phyloP scores from a whole-genome alignment of 2,888 invertebrate species.

The Eugnorisma glareosa region DNA sequence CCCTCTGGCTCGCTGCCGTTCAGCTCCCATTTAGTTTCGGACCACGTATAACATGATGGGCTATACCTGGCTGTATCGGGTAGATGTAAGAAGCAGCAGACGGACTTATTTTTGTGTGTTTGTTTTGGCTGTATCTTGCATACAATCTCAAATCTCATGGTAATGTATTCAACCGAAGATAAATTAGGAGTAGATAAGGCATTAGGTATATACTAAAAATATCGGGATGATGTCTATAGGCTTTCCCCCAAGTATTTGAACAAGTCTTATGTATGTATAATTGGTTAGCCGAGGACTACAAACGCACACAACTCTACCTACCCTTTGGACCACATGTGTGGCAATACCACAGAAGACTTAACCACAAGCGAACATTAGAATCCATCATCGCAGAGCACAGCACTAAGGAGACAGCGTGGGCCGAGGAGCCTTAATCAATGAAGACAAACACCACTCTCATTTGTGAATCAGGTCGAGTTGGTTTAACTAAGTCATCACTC shows the following conservation, averaged over 20 bases:
- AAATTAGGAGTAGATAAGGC: not conserved
- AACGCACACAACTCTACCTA: not conserved
- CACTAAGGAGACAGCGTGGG: slow-evolving; percentile 29
- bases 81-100: not conserved
- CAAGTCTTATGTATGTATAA: not conserved
- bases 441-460: slow-evolving; percentile 57
- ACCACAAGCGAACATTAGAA: slow-evolving; percentile 3
- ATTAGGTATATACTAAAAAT: not conserved
- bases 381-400: slow-evolving; percentile 2
- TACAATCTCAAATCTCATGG: not conserved
- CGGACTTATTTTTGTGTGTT: not conserved
- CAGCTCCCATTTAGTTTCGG: slow-evolving; percentile 62
- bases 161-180: not conserved
- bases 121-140: not conserved
- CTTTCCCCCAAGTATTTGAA: not conserved
- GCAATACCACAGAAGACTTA: not conserved
- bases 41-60: slow-evolving; percentile 66
- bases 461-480: slow-evolving; percentile 56
- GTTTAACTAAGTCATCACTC: slow-evolving; percentile 61
- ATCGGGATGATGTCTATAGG: not conserved
- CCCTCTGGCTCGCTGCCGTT: slow-evolving; percentile 51
- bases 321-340: not conserved
- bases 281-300: not conserved
- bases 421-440: slow-evolving; percentile 47
- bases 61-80: slow-evolving; percentile 55